These are phyloP conservation scores for Todiramphus chloris DNA, from an alignment of 2,113 vertebrate genomes.

Conservation along the genomic window DNA sequence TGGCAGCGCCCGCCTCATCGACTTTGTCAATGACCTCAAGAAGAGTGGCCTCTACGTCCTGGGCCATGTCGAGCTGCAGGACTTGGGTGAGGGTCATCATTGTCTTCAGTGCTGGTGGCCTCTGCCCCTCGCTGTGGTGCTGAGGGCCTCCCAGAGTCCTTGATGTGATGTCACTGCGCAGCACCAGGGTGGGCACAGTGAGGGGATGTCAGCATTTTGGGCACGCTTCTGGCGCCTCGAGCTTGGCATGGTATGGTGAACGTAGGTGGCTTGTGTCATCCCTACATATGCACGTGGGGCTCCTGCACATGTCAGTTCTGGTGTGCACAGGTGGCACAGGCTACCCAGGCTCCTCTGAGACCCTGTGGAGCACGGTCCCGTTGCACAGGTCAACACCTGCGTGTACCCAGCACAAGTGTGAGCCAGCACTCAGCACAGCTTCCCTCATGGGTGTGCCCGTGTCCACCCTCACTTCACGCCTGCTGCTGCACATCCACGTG, in stretches of 20 bases:
- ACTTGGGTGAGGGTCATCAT: conserved; percentile 83
- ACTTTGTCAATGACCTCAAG: conserved; percentile 95
- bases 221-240: accelerated
- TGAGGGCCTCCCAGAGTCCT: accelerated
- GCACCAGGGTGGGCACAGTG: not conserved
- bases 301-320: accelerated
- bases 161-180: not conserved
- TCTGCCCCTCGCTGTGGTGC: not conserved
- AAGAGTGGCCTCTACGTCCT: conserved; percentile 96
- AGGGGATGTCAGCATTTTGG: not conserved
- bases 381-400: accelerated
- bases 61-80: conserved; percentile 90
- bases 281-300: accelerated
- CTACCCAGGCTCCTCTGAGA: not conserved
- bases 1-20: conserved; percentile 84
- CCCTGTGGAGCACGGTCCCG: accelerated
- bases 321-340: accelerated
- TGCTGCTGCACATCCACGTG: not conserved
- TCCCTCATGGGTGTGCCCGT: accelerated
- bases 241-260: not conserved
- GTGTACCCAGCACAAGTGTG: accelerated
- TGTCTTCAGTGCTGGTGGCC: not conserved
- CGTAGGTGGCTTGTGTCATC: not conserved
- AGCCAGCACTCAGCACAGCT: accelerated
- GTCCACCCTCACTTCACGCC: not conserved